These are phyloP conservation scores for Ischnura elegans DNA, from an alignment of 2,888 invertebrate genomes.

Conservation along the genomic window DNA sequence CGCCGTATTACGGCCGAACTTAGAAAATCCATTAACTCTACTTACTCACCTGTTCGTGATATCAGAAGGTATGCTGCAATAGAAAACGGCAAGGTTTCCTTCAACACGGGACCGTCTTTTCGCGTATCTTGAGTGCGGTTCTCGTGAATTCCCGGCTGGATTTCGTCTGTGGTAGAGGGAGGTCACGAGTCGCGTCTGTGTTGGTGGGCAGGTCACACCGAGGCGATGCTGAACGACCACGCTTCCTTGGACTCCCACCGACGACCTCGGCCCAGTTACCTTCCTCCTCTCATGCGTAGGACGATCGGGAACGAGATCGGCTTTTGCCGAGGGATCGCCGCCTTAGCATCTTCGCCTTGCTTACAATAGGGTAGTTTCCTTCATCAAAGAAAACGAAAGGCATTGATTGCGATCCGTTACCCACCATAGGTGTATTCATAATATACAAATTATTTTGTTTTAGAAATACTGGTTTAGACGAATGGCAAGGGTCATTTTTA, in stretches of 20 bases:
- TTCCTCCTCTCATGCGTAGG: not conserved
- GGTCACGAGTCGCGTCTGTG: not conserved
- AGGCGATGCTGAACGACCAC: not conserved
- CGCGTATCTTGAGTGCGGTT: not conserved
- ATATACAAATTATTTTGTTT: no score
- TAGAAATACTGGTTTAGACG: no score
- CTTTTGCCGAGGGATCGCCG: not conserved
- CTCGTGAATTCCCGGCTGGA: not conserved
- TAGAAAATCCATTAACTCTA: not conserved
- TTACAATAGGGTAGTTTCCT: not conserved
- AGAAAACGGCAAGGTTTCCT: not conserved
- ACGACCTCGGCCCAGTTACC: conserved; percentile 7
- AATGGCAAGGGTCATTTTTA: no score
- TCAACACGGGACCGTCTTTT: not conserved
- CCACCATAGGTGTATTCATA: no score
- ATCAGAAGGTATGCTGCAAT: not conserved
- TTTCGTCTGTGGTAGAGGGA: not conserved
- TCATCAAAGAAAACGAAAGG: not conserved
- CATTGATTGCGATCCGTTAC: no score
- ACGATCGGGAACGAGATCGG: not conserved
- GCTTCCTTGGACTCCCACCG: not conserved
- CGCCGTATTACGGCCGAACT: not conserved
- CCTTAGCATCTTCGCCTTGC: not conserved
- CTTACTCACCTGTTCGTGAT: not conserved
- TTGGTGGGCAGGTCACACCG: not conserved